Percentiles rank a stretch among this genome's conserved stretches.
Conservation (phyloP, 1,140 invertebrate genomes). For the Drosophila tsacasi region DNA sequence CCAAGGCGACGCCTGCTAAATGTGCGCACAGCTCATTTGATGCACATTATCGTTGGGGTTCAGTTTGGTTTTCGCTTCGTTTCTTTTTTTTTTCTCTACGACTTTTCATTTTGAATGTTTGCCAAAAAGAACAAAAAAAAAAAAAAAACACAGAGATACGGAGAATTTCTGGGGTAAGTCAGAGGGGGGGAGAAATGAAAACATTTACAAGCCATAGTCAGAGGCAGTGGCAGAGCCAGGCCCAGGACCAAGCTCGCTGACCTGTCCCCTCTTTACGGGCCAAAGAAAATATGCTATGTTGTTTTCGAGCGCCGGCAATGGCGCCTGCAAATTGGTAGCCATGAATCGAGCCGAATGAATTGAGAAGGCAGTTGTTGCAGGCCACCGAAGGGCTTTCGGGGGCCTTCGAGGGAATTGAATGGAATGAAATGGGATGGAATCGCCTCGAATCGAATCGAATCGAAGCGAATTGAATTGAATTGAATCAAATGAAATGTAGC, state of each 20-base stretch:
- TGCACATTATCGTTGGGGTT: slow-evolving; percentile 79
- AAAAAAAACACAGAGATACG: neutral
- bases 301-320: slow-evolving; percentile 62
- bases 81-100: slow-evolving; percentile 16
- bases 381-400: slow-evolving; percentile 13
- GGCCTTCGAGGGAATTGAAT: slow-evolving; percentile 3
- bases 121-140: slow-evolving; percentile 42
- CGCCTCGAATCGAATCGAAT: slow-evolving; percentile 31
- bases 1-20: slow-evolving; percentile 78
- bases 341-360: slow-evolving; percentile 64
- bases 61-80: slow-evolving; percentile 50
- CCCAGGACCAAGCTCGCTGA: slow-evolving; percentile 27
- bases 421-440: slow-evolving; percentile 47
- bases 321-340: slow-evolving; percentile 78
- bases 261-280: slow-evolving; percentile 43
- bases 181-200: slow-evolving; percentile 61
- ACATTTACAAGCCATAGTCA: slow-evolving; percentile 70
- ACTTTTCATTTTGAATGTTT: slow-evolving; percentile 72
- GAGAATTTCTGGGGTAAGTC: neutral
- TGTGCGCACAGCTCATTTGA: slow-evolving; percentile 82
- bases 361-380: slow-evolving; percentile 23
- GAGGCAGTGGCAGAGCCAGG: neutral
- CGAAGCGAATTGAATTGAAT: slow-evolving; percentile 57
- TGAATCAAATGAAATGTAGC: slow-evolving; percentile 55
- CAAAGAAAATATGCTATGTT: slow-evolving; percentile 66